Base-by-base conservation (phyloP, 2,113 vertebrate species). In the Trinectes maculatus region DNA sequence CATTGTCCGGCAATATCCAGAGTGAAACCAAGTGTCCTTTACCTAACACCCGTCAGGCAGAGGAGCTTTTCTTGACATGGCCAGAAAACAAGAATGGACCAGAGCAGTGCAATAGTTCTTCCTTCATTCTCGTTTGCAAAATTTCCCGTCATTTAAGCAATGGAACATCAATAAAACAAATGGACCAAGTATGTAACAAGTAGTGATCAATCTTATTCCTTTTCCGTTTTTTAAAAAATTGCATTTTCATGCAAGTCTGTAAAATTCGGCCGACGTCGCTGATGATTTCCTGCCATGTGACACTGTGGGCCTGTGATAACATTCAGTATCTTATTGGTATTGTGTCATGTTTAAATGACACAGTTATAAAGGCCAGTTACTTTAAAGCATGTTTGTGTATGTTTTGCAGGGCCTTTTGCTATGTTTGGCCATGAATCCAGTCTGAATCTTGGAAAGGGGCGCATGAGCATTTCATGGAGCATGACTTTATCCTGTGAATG, bases 241-340 rank as follows among this genome's bases (percentile, higher is more conserved):
- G 49, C 68, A 63, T 71, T 79, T 62, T 28, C 13, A 16, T 13
- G n/a, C 33, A 37, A 15, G 3, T 24, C 18, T 13, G 49, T 64
- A 59, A 71, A 40, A 9, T 65, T 51, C 43, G 59, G 28, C 3
- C 33, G 6, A 60, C 37, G 62, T 12, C 71, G 18, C 28, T 24
- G 47, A 52, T 52, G 64, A 66, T 34, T 64, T 46, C 13, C 69
- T 70, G 76, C 67, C n/a, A 28, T 56, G 48, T 66, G 40, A 70
- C 67, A 56, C 28, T 57, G 53, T 2, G 22, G 62, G 52, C 84
- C 69, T 31, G n/a, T 18, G 42, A 63, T 58, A 80, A 85, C 86
- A 86, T 88, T 85, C 85, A 88, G 59, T 19, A 68, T 84, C 59
- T 56, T 71, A 48, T 77, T 81, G 73, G 62, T 69, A 40, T 66